Evolutionary conservation across 2,113 vertebrate genomes (phyloP).

Genomic region (Poeciliopsis prolifica): DNA sequence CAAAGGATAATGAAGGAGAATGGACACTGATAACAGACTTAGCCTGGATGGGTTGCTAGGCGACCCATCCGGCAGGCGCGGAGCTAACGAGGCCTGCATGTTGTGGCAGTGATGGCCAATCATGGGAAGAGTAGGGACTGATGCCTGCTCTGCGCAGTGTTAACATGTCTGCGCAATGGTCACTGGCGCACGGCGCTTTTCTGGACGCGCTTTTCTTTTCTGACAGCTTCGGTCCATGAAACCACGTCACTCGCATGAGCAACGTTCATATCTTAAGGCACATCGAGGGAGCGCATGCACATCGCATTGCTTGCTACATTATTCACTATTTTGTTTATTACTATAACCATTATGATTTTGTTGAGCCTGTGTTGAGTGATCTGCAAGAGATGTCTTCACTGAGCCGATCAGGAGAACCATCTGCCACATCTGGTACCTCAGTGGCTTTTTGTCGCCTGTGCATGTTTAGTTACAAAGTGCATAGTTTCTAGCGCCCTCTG

Average conservation of each 20-base stretch:
- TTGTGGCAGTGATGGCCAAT: slow-evolving; percentile 65
- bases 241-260: slow-evolving; percentile 5
- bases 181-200: slow-evolving; percentile 22
- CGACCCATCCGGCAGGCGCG: slow-evolving; percentile 70
- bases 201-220: slow-evolving; percentile 15
- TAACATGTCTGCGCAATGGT: slow-evolving; percentile 27
- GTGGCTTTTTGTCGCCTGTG: not conserved
- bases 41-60: slow-evolving; percentile 71
- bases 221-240: slow-evolving; percentile 14
- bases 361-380: not conserved
- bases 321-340: not conserved
- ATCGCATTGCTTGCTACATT: not conserved
- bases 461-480: not conserved
- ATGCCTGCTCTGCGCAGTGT: slow-evolving; percentile 12
- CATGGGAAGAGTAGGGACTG: slow-evolving; percentile 46
- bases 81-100: slow-evolving; percentile 31
- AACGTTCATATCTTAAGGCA: slow-evolving; percentile 8
- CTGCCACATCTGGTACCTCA: not conserved
- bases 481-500: slow-evolving; percentile 45
- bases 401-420: not conserved
- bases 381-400: not conserved
- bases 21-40: slow-evolving; percentile 69
- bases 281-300: not conserved
- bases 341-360: too few relatives aligned
- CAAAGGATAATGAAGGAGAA: slow-evolving; percentile 51